A percentile compares a stretch with the other conserved stretches of the same genome.
Evolutionary conservation across 2,113 vertebrate species (phyloP).

Genomic region (Gymnorhina tibicen): DNA sequence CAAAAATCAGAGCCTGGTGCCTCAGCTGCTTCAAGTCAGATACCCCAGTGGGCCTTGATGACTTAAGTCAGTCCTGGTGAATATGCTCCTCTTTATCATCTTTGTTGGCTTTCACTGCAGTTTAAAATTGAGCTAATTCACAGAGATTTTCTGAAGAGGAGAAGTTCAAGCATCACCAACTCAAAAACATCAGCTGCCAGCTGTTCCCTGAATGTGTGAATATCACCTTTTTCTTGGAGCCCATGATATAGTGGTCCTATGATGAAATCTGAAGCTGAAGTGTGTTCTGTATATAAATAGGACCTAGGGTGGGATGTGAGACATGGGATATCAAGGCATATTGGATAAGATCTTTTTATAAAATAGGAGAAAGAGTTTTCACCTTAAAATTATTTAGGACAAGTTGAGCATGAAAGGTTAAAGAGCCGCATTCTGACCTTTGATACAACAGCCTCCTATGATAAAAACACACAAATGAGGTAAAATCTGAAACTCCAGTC

Average conservation of each 20-base stretch:
- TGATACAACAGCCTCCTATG: not conserved
- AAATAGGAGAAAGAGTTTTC: not conserved
- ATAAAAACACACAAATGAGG: not conserved
- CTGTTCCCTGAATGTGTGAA: not conserved
- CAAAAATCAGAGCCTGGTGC: not conserved
- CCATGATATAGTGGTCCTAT: not conserved
- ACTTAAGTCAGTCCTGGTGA: not conserved
- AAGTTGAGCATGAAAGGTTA: not conserved
- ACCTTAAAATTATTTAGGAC: not conserved
- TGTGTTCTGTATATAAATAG: not conserved
- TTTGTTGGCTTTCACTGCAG: not conserved
- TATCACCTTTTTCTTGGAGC: not conserved
- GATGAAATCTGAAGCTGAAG: not conserved
- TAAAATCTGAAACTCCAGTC: not conserved
- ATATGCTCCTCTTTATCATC: not conserved
- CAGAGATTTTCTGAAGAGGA: not conserved
- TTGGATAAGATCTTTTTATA: not conserved
- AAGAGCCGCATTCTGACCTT: not conserved
- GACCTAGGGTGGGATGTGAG: not conserved
- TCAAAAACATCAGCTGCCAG: slow-evolving; percentile 11
- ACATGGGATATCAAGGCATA: not conserved
- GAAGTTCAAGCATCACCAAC: not conserved
- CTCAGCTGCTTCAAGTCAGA: not conserved
- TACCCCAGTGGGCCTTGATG: not conserved
- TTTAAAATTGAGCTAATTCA: not conserved